These are phyloP conservation scores for Catharus minimus DNA, from an alignment of 2,113 vertebrate genomes.

Conservation along the genomic window DNA sequence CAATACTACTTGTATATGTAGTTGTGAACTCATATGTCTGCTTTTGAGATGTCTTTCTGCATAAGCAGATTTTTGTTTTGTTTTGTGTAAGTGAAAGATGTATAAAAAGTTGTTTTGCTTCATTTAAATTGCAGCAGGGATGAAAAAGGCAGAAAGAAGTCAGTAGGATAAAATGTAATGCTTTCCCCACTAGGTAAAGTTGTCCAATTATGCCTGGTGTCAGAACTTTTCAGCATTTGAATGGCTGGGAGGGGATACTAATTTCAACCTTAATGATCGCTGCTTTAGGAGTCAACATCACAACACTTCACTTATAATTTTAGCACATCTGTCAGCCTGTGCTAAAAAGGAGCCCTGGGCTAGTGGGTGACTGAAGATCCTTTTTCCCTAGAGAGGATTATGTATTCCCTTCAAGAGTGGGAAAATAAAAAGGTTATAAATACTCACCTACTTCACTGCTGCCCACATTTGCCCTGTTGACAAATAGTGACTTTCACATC, in stretches of 20 bases:
- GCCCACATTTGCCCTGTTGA: slow-evolving; percentile 42
- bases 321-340: slow-evolving; percentile 62
- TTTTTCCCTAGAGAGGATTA: slow-evolving; percentile 58
- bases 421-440: slow-evolving; percentile 50
- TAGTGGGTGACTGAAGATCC: slow-evolving; percentile 56
- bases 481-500: slow-evolving; percentile 36
- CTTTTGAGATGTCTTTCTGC: slow-evolving; percentile 66
- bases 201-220: slow-evolving; percentile 58
- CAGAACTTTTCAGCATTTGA: slow-evolving; percentile 66
- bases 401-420: slow-evolving; percentile 50
- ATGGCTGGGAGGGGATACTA: slow-evolving; percentile 66
- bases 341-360: slow-evolving; percentile 64
- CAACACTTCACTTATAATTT: slow-evolving; percentile 66
- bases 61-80: slow-evolving; percentile 71
- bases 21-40: slow-evolving; percentile 40
- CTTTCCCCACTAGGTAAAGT: slow-evolving; percentile 64
- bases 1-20: slow-evolving; percentile 54
- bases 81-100: slow-evolving; percentile 54
- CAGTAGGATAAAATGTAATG: slow-evolving; percentile 38
- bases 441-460: slow-evolving; percentile 41
- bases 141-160: slow-evolving; percentile 51
- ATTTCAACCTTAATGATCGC: slow-evolving; percentile 67
- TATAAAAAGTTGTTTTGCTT: slow-evolving; percentile 60
- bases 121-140: slow-evolving; percentile 58
- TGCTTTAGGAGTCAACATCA: slow-evolving; percentile 69